Conservation (phyloP, 2,113 vertebrate genomes). For the Smithornis capensis region DNA sequence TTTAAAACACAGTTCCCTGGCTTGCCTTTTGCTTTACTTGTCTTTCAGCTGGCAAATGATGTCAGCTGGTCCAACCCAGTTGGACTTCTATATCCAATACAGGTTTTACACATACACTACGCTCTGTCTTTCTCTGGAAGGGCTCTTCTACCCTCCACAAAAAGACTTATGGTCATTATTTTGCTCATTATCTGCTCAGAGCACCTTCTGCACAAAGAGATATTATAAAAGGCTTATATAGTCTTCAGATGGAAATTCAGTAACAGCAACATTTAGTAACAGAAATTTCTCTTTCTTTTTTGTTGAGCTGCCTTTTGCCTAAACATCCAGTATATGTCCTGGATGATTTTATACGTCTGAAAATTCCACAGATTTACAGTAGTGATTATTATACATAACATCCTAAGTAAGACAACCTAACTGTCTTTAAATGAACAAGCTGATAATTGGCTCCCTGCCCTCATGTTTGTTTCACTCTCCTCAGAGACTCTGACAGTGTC, state of each 20-base stretch:
- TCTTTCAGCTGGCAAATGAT: neutral
- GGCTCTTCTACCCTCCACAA: neutral
- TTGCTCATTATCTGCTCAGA: neutral
- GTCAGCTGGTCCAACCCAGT: neutral
- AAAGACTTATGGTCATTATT: neutral
- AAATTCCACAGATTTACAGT: neutral
- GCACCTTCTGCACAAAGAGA: neutral
- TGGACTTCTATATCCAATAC: neutral
- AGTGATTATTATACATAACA: neutral
- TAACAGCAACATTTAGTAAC: neutral
- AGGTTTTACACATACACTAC: neutral
- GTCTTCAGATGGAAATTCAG: neutral
- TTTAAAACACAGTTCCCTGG: neutral
- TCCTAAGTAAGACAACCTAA: neutral
- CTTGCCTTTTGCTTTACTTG: neutral
- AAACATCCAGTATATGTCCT: neutral
- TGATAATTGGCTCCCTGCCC: neutral
- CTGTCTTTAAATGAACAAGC: neutral
- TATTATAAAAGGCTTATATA: neutral
- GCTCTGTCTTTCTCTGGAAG: neutral
- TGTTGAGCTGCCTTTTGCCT: neutral
- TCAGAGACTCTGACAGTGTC: neutral
- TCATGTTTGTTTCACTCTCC: neutral
- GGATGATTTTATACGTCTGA: neutral
- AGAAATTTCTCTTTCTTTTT: neutral